These are phyloP conservation scores for Stegodyphus dumicola DNA, from an alignment of 1,140 invertebrate species.

Conservation along the genomic window DNA sequence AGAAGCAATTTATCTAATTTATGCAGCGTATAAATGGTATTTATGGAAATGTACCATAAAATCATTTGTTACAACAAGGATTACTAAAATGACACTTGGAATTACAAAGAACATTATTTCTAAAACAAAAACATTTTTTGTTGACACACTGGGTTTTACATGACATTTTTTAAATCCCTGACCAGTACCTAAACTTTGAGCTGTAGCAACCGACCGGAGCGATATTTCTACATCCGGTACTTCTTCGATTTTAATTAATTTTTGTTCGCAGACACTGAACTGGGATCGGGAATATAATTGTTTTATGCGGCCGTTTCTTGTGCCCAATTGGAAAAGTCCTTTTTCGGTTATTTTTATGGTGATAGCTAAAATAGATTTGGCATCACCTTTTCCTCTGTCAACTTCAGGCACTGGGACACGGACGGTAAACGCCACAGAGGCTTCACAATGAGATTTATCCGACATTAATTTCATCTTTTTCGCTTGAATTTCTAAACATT, in stretches of 20 bases:
- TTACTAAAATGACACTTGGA: no score
- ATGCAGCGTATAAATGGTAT: no score
- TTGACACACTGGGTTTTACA: no score
- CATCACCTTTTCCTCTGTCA: conserved; percentile 36
- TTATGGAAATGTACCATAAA: no score
- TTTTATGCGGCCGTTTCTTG: conserved; percentile 36
- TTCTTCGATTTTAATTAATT: conserved; percentile 61
- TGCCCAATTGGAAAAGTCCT: conserved; percentile 32
- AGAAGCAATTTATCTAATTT: no score
- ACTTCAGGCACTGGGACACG: conserved; percentile 35
- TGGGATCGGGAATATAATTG: conserved; percentile 37
- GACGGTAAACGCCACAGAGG: neutral
- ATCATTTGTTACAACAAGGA: no score
- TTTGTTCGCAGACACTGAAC: conserved; percentile 57
- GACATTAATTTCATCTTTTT: conserved; percentile 26
- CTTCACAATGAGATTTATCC: conserved; percentile 16
- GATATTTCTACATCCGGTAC: conserved; percentile 61
- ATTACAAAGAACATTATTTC: no score
- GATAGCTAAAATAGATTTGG: conserved; percentile 44
- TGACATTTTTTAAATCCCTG: conserved; percentile 60
- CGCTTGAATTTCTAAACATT: conserved; percentile 36
- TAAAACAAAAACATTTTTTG: no score
- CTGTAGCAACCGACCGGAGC: conserved; percentile 56
- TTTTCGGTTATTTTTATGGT: conserved; percentile 42
- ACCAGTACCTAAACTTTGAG: conserved; percentile 60